phyloP scores from a whole-genome alignment of 2,888 invertebrate genomes.

The Seira ritae region DNA sequence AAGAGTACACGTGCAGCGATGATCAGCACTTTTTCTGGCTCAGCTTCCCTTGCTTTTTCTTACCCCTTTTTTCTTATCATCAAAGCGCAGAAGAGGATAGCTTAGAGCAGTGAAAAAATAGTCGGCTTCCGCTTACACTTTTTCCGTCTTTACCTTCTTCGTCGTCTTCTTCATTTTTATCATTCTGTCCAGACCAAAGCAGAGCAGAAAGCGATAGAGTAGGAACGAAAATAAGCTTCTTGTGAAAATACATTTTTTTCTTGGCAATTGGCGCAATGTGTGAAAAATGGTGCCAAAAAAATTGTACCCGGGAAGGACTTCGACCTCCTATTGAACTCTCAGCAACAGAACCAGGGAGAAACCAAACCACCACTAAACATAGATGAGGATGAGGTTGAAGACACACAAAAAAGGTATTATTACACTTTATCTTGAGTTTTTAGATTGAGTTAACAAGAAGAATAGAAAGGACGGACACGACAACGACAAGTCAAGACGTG shows the following conservation, averaged over 20 bases:
- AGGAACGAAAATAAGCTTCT: not conserved
- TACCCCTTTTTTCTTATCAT: too few relatives aligned
- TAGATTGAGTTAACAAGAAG: conserved; percentile 50
- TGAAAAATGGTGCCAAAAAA: conserved; percentile 39
- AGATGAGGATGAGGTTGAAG: too few relatives aligned
- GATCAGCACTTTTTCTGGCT: too few relatives aligned
- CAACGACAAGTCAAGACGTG: too few relatives aligned
- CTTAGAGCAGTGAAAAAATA: conserved; percentile 6
- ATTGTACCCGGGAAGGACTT: conserved; percentile 22
- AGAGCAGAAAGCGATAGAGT: not conserved
- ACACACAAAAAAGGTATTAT: conserved; percentile 8
- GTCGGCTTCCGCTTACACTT: not conserved
- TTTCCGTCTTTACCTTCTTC: too few relatives aligned
- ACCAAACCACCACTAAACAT: too few relatives aligned
- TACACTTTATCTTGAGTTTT: conserved; percentile 36
- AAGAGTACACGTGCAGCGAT: too few relatives aligned
- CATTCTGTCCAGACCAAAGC: not conserved
- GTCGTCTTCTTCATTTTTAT: too few relatives aligned
- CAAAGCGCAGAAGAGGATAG: too few relatives aligned
- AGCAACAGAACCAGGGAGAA: too few relatives aligned
- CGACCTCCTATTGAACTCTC: not conserved
- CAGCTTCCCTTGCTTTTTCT: too few relatives aligned
- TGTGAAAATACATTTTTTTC: not conserved
- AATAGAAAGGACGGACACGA: conserved; percentile 20
- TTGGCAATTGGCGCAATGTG: conserved; percentile 42